Base-by-base conservation (phyloP, 2,888 invertebrate genomes). In the Lepidocyrtinus sp. region DNA sequence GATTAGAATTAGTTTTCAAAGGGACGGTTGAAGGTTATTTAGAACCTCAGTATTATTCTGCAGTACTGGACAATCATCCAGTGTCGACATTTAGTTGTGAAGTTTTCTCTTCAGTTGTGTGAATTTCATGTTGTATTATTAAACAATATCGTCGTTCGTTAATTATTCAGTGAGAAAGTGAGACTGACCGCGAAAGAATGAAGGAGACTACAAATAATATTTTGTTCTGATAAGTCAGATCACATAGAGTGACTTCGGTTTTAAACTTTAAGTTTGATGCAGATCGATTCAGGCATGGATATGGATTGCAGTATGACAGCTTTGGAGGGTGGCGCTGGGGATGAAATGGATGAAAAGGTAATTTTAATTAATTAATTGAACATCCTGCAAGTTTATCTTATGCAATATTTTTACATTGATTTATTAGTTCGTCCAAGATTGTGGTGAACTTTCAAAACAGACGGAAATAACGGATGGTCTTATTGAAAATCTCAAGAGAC, bases 361-460 rank as follows among this genome's bases (percentile, higher is more conserved):
- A 36, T 36, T 36, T 36, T 12, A 36, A 7, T 36, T 36, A 5
- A 36, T 36, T 36, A 36, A 7, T 12, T 36, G 36, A 36, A 36
- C 36, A 36, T 12, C 12, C 5, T 9, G 36, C 36, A 36, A 12
- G n/a, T 26, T 21, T 26, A 9, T 7, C n/a, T 26, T 21, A 9
- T 59, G 22, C 21, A 17, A 55, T 12, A 3, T 55, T 3, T 55
- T 3, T n/a, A 71, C n/a, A 62, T 71, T 62, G 61, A 17, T 71
- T 36, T 27, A 55, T 55, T 9, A 36, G n/a, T 5, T 9, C 55
- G 55, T 55, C 55, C 5, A 70, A 25, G 59, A 5, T 1, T 2
- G 15, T 1, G 27, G 27, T 26, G 19, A n/a, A n/a, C n/a, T n/a
- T n/a, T n/a, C n/a, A n/a, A n/a, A n/a, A n/a, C 22, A 50, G 24